Percentiles rank a stretch among this genome's conserved stretches.
Evolutionary conservation across 2,113 vertebrate species (phyloP).

Genomic region (Mustelus asterias): DNA sequence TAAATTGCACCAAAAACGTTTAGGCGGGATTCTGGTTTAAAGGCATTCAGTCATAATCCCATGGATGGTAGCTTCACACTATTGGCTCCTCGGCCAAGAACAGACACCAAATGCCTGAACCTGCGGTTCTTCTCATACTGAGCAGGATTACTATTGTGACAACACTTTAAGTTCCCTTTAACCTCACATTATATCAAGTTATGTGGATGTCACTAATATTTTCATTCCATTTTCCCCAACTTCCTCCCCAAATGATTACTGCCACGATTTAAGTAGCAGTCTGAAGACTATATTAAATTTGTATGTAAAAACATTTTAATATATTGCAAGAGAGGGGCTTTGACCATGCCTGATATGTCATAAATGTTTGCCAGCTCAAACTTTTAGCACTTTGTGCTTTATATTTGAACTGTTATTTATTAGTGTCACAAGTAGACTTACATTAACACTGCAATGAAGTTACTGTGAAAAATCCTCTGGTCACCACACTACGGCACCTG

Average conservation of each 20-base stretch:
- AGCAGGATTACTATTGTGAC: too few species aligned
- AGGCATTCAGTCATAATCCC: too few species aligned
- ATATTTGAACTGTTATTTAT: not conserved
- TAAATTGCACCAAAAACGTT: not conserved
- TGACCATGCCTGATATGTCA: not conserved
- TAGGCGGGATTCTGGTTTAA: too few species aligned
- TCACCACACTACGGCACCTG: too few species aligned
- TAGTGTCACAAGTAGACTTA: too few species aligned
- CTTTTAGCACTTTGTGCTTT: not conserved
- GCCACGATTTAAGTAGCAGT: not conserved
- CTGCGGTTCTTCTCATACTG: too few species aligned
- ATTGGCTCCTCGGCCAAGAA: too few species aligned
- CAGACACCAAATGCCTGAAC: too few species aligned
- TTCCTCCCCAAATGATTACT: not conserved
- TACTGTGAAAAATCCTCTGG: too few species aligned
- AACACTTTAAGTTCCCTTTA: not conserved
- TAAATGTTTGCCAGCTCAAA: not conserved
- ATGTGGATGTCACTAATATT: not conserved
- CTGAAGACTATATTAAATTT: not conserved
- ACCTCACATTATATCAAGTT: not conserved
- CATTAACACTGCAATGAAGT: too few species aligned
- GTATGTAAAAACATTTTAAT: not conserved
- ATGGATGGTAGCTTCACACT: too few species aligned
- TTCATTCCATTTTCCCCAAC: not conserved
- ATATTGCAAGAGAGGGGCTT: not conserved